These are phyloP conservation scores for Trachymyrmex cornetzi DNA, from an alignment of 1,140 invertebrate species.

Conservation along the genomic window DNA sequence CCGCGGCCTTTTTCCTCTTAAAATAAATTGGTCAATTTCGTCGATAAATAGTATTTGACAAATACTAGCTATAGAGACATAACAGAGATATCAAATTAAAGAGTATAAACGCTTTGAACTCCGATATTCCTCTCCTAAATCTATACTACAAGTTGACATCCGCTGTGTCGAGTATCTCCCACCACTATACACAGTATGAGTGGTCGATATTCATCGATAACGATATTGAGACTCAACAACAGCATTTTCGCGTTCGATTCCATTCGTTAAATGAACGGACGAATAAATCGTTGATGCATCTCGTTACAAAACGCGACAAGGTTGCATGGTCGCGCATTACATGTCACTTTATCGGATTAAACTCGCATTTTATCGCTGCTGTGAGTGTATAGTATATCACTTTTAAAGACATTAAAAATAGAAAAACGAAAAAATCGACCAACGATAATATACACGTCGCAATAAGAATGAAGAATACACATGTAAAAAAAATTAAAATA, in stretches of 20 bases:
- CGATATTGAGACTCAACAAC: slow-evolving; percentile 30
- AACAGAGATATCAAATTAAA: slow-evolving; percentile 71
- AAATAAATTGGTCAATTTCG: slow-evolving; percentile 39
- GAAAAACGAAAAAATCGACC: background rate
- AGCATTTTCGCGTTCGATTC: slow-evolving; percentile 20
- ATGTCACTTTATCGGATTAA: slow-evolving; percentile 45
- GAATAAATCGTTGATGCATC: slow-evolving; percentile 47
- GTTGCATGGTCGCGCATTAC: slow-evolving; percentile 14
- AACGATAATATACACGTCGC: background rate
- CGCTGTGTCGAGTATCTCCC: background rate
- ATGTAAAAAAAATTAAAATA: background rate
- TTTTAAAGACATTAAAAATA: slow-evolving; percentile 23
- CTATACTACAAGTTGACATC: slow-evolving; percentile 51
- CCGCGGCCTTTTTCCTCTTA: slow-evolving; percentile 25
- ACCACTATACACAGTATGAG: background rate
- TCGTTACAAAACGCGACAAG: slow-evolving; percentile 37
- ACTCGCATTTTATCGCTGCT: slow-evolving; percentile 5
- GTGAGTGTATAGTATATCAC: background rate
- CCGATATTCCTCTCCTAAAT: slow-evolving; percentile 55
- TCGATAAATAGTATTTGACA: background rate
- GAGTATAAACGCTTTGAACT: slow-evolving; percentile 66
- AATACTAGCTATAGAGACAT: background rate
- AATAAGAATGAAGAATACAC: background rate
- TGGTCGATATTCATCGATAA: slow-evolving; percentile 12
- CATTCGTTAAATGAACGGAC: slow-evolving; percentile 38